Percentiles rank a stretch among this genome's conserved stretches.
These are phyloP conservation scores for Phocides pigmalion DNA, from an alignment of 1,140 invertebrate species.

Conservation along the genomic window DNA sequence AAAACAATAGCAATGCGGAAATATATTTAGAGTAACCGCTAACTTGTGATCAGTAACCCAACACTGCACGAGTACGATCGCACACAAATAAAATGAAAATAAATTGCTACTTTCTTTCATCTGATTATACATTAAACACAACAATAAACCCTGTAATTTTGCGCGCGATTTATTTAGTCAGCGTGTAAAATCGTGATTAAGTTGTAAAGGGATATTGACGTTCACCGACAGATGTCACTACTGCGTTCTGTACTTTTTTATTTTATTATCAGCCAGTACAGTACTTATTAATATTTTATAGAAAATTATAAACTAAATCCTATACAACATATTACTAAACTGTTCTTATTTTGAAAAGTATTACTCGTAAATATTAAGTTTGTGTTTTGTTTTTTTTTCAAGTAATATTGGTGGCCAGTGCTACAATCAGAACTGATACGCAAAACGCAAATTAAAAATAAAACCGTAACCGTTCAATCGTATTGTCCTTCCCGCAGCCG, in stretches of 20 bases:
- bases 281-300: background rate
- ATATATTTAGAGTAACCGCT: conserved; percentile 20
- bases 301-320: no score
- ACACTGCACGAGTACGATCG: conserved; percentile 46
- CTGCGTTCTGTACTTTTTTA: background rate
- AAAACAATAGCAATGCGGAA: conserved; percentile 57
- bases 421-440: no score
- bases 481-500: conserved; percentile 11
- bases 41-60: conserved; percentile 57
- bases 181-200: conserved; percentile 9
- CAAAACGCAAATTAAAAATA: conserved; percentile 3
- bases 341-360: no score
- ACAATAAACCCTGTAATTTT: conserved; percentile 9
- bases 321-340: no score
- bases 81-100: conserved; percentile 4
- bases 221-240: background rate
- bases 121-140: conserved; percentile 10
- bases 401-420: no score
- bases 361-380: no score
- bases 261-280: background rate
- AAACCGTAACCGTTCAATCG: background rate
- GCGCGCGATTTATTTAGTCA: no score
- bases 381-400: no score
- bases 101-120: conserved; percentile 14
- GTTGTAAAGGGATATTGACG: background rate